Evolutionary conservation across 92 coral and sea anemone genomes (phyloP).

Genomic region (Porites cylindrica): DNA sequence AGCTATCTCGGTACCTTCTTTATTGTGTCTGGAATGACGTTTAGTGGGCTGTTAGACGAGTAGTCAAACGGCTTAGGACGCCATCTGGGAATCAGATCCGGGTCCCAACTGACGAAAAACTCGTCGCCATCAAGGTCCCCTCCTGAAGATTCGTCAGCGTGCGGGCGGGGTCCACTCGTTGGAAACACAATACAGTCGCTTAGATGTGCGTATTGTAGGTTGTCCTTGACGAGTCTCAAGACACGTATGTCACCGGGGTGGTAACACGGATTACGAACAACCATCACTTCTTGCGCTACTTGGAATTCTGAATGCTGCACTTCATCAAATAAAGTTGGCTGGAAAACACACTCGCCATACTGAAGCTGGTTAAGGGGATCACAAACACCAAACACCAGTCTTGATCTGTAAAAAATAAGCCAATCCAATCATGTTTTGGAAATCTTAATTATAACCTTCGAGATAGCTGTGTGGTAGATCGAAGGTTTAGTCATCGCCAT

Average conservation of each 20-base stretch:
- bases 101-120: conserved; percentile 95
- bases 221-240: conserved; percentile 69
- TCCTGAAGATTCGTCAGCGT: conserved; percentile 96
- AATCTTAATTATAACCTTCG: too few species aligned
- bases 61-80: conserved; percentile 78
- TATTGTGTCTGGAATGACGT: conserved; percentile 21
- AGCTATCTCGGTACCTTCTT: neutral
- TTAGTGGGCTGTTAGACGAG: conserved; percentile 54
- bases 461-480: too few species aligned
- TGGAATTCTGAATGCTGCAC: conserved; percentile 52
- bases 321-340: conserved; percentile 86
- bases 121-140: conserved; percentile 94
- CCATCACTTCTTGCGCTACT: conserved; percentile 64
- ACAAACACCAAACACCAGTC: conserved; percentile 92
- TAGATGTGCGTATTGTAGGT: conserved; percentile 72
- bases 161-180: conserved; percentile 84
- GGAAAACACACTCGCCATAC: conserved; percentile 93
- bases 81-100: conserved; percentile 80
- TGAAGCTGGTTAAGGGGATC: conserved; percentile 85
- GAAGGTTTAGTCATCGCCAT: too few species aligned
- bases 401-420: conserved; percentile 44
- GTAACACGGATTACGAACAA: conserved; percentile 89
- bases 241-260: conserved; percentile 93
- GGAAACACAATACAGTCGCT: conserved; percentile 95
- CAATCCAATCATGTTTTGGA: neutral